phyloP scores from a whole-genome alignment of 1,140 invertebrate genomes.

The Ooceraea biroi region DNA sequence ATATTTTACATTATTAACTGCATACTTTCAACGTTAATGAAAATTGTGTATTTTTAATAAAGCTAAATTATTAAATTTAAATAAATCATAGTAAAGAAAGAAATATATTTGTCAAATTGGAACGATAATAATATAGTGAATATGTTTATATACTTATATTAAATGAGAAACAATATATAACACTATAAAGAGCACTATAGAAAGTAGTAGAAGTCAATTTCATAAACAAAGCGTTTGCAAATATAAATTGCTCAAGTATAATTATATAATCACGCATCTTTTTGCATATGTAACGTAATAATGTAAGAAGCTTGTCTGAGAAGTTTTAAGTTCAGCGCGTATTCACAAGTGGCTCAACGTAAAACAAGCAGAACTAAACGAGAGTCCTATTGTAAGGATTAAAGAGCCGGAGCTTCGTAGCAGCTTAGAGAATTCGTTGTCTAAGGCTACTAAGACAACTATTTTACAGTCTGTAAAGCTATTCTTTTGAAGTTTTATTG shows the following conservation, averaged over 20 bases:
- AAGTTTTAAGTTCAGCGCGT: background rate
- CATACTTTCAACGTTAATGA: slow-evolving; percentile 2
- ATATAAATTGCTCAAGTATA: background rate
- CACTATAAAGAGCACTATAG: too few relatives aligned
- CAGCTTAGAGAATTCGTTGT: background rate
- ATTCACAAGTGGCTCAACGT: background rate
- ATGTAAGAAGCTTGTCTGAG: background rate
- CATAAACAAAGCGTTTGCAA: too few relatives aligned
- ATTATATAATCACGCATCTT: background rate
- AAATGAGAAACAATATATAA: too few relatives aligned
- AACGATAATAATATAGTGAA: background rate
- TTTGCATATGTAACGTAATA: background rate
- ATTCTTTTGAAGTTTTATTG: slow-evolving; percentile 6
- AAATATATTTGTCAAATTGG: background rate
- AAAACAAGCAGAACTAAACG: background rate
- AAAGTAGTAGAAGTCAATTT: too few relatives aligned
- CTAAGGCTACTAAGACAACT: too few relatives aligned
- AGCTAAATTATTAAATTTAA: slow-evolving; percentile 5
- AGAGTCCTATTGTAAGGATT: background rate
- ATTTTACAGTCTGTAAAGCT: background rate
- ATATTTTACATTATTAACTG: slow-evolving; percentile 49
- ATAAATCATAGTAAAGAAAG: background rate
- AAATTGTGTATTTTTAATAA: slow-evolving; percentile 21
- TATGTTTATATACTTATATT: background rate
- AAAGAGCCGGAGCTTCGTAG: background rate